Conservation (phyloP, 1,140 invertebrate species). For the Cardiocondyla obscurior region DNA sequence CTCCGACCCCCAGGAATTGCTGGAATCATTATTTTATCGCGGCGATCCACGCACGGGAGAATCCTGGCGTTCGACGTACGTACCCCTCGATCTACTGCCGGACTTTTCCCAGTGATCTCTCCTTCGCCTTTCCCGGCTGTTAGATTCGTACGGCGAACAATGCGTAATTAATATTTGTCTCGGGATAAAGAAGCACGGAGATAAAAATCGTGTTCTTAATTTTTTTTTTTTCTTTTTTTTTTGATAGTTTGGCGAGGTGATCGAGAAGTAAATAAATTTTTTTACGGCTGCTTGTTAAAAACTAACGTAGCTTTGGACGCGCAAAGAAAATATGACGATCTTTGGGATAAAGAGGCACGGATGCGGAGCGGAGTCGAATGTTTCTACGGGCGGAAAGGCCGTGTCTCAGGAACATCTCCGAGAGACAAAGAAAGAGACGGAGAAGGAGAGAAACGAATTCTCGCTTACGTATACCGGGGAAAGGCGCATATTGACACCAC, state of each 20-base stretch:
- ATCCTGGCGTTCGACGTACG: neutral
- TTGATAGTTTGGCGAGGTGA: too few species aligned
- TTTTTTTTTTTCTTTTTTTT: too few species aligned
- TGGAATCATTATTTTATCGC: slow-evolving; percentile 75
- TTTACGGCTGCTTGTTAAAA: neutral
- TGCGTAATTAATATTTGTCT: neutral
- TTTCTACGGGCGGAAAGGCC: slow-evolving; percentile 39
- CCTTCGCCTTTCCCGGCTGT: neutral
- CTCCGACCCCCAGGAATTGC: slow-evolving; percentile 70
- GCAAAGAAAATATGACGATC: neutral
- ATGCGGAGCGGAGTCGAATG: neutral
- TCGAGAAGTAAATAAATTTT: too few species aligned
- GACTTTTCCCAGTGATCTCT: neutral
- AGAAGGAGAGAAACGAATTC: slow-evolving; percentile 58
- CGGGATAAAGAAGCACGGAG: neutral
- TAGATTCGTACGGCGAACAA: neutral
- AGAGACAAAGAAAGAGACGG: neutral
- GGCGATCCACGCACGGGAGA: slow-evolving; percentile 24
- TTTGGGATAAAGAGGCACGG: slow-evolving; percentile 17
- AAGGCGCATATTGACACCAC: slow-evolving; percentile 78
- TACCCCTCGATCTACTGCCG: neutral
- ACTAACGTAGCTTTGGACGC: neutral
- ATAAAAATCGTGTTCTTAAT: neutral
- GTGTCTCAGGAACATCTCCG: slow-evolving; percentile 49
- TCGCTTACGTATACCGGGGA: slow-evolving; percentile 59